Base-by-base conservation (phyloP, 2,888 invertebrate species). In the Onchidella celtica region DNA sequence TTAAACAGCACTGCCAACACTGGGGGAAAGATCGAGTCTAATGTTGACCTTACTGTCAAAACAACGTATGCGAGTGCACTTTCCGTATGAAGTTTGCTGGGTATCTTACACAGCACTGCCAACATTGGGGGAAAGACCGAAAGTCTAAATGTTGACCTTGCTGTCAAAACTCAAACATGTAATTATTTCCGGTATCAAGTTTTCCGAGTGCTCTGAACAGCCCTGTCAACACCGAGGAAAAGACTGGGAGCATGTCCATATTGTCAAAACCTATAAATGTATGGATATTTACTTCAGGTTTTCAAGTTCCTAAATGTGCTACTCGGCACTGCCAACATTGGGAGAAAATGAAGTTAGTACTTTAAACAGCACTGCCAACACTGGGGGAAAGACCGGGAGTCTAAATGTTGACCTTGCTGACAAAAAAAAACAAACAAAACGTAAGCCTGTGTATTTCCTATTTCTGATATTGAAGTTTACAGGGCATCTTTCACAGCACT, bases 121-220 rank as follows among this genome's bases (percentile, higher is more conserved):
- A 55, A 70, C 70, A 70, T 21, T 70, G 70, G 70, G 59, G 73
- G 61, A 59, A 17, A 36, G 21, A 72, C 9, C 24, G 11, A 38
- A 6, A 32, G 36, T 73, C 24, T 24, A 70, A 70, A 36, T 73
- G 73, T 61, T 73, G 73, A 73, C 73, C 24, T 61, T 73, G 72
- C 57, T 59, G n/a, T 36, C 59, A 36, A 72, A 47, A 47, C 17
- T 17, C 9, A 47, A 47, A 47, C 9, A 11, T 47, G 47, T 47
- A n/a, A n/a, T n/a, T n/a, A n/a, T n/a, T n/a, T n/a, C n/a, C n/a
- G n/a, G n/a, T n/a, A n/a, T n/a, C n/a, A n/a, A n/a, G n/a, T n/a
- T n/a, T n/a, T n/a, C n/a, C n/a, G n/a, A n/a, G n/a, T n/a, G n/a
- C n/a, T n/a, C n/a, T n/a, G n/a, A n/a, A n/a, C n/a, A n/a, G n/a